Percentiles rank a stretch among this genome's conserved stretches.
Conservation (phyloP, 92 coral and sea anemone genomes). For the Porites lobata region DNA sequence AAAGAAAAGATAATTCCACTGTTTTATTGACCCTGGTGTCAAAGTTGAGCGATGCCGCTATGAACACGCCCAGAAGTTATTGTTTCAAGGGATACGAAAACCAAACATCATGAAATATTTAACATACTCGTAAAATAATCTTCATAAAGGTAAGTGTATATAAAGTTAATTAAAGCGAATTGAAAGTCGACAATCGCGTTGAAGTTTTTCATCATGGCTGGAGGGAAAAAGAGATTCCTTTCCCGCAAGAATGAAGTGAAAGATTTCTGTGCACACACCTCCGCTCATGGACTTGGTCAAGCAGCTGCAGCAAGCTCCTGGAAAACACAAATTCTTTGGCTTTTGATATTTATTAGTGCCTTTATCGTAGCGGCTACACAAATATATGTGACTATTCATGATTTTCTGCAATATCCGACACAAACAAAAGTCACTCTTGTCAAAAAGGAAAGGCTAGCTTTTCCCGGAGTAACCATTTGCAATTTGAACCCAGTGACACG, state of each 20-base stretch:
- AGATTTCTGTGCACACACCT: constrained; percentile 10
- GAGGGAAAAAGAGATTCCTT: background rate
- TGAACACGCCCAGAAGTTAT: too few species aligned
- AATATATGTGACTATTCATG: background rate
- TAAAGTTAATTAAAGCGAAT: background rate
- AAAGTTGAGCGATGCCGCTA: too few species aligned
- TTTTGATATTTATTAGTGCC: constrained; percentile 5
- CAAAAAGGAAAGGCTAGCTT: background rate
- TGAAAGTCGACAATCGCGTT: background rate
- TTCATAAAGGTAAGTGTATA: too few species aligned
- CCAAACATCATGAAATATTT: too few species aligned
- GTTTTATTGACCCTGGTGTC: too few species aligned
- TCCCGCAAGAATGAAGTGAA: background rate
- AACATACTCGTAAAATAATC: too few species aligned
- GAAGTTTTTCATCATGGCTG: background rate
- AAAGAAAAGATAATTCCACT: too few species aligned
- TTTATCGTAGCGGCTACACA: background rate
- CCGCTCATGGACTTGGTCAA: constrained; percentile 16
- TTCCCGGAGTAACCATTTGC: constrained; percentile 29
- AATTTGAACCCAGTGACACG: constrained; percentile 18
- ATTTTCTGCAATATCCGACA: background rate
- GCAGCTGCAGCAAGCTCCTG: constrained; percentile 15
- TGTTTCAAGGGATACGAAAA: too few species aligned
- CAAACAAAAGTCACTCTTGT: background rate
- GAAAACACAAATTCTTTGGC: constrained; percentile 9